Conservation (phyloP, 2,888 invertebrate species). For the Cenopis cana region DNA sequence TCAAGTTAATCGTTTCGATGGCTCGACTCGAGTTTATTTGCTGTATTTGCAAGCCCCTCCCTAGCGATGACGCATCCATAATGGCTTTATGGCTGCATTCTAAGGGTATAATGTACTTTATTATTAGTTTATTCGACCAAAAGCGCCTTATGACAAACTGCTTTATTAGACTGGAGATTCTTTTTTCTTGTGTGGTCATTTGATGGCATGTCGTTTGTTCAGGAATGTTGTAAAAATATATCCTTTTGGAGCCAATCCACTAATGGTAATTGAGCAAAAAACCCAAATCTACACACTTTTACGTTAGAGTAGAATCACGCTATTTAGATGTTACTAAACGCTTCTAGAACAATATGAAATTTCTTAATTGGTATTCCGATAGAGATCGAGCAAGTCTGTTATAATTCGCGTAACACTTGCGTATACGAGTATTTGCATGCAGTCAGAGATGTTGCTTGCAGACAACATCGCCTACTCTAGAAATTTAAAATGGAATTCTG, state of each 20-base stretch:
- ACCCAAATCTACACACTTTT: too few species aligned
- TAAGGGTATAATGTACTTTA: conserved; percentile 40
- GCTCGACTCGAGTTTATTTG: not conserved
- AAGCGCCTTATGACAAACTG: conserved; percentile 33
- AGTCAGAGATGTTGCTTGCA: too few species aligned
- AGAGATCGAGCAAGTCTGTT: too few species aligned
- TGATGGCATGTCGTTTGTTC: not conserved
- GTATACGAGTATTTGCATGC: too few species aligned
- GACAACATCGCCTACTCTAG: too few species aligned
- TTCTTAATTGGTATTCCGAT: too few species aligned
- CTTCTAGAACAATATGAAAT: too few species aligned
- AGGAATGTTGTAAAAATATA: not conserved
- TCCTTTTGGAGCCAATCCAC: not conserved
- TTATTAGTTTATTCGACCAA: conserved; percentile 38
- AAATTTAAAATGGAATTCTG: too few species aligned
- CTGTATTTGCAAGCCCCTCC: not conserved
- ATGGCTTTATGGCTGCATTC: conserved; percentile 62
- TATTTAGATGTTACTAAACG: too few species aligned
- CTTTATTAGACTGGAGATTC: conserved; percentile 21
- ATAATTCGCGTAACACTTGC: too few species aligned
- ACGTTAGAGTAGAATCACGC: too few species aligned
- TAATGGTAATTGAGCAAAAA: not conserved
- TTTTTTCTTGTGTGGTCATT: conserved; percentile 1
- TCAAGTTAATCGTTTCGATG: too few species aligned
- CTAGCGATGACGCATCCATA: conserved; percentile 60